Evolutionary conservation across 2,797 vertebrate species (phyloP).

Genomic region (Diplodus sargus): DNA sequence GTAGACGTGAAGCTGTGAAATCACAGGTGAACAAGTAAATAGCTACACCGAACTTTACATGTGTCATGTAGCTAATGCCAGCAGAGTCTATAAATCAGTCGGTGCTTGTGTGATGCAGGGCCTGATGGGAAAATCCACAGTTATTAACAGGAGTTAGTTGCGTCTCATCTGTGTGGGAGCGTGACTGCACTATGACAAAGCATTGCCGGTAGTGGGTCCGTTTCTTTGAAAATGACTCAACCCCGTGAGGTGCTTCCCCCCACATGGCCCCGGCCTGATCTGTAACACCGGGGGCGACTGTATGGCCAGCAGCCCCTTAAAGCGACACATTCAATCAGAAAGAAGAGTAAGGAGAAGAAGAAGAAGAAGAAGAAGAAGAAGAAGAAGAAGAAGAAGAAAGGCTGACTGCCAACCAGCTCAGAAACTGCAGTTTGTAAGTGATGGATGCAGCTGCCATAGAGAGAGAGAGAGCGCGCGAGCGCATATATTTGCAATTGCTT

Average conservation of each 20-base stretch:
- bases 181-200: conserved; percentile 78
- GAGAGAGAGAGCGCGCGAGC: conserved; percentile 32
- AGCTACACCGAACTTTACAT: background rate
- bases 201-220: conserved; percentile 50
- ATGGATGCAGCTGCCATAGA: conserved; percentile 65
- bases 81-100: conserved; percentile 1
- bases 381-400: no score
- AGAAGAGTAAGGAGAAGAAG: background rate
- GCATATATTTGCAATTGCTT: conserved; percentile 72
- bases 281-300: conserved; percentile 61
- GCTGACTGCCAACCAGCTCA: conserved; percentile 14
- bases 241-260: conserved; percentile 66
- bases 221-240: conserved; percentile 75
- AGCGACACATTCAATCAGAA: conserved; percentile 60
- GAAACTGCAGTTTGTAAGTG: conserved; percentile 62
- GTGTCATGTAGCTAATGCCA: background rate
- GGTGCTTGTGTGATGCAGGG: conserved; percentile 19
- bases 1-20: conserved; percentile 12
- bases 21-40: conserved; percentile 12
- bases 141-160: conserved; percentile 21
- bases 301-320: conserved; percentile 38
- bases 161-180: conserved; percentile 53
- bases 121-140: conserved; percentile 23
- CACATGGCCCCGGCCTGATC: conserved; percentile 67
- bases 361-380: no score